phyloP scores from a whole-genome alignment of 2,888 invertebrate species.

The Clistopyga incitator region DNA sequence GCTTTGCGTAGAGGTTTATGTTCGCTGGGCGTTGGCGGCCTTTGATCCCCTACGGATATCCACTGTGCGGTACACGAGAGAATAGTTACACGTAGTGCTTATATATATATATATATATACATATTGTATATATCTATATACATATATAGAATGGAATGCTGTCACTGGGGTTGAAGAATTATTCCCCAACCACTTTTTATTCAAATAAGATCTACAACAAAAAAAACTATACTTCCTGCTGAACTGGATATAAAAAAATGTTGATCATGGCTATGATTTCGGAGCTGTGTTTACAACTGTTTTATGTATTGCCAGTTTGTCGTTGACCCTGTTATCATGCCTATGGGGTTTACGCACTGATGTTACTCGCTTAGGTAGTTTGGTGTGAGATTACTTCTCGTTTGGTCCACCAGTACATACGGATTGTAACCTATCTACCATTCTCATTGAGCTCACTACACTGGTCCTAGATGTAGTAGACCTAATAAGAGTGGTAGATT shows the following conservation, averaged over 20 bases:
- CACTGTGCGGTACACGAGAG: conserved; percentile 7
- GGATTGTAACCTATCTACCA: background rate
- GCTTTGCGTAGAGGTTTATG: conserved; percentile 27
- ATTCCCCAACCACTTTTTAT: background rate
- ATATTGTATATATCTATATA: conserved; percentile 36
- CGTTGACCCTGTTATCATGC: background rate
- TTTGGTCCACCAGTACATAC: background rate
- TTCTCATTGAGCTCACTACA: background rate
- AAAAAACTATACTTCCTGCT: background rate
- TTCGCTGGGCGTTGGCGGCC: conserved; percentile 43
- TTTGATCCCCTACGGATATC: conserved; percentile 45
- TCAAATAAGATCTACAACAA: background rate
- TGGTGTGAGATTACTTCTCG: background rate
- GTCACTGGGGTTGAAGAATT: background rate
- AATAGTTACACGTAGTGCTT: background rate
- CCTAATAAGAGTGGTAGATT: no score
- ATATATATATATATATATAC: conserved; percentile 43
- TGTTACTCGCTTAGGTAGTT: background rate
- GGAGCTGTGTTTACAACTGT: background rate
- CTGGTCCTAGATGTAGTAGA: no score
- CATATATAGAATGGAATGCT: conserved; percentile 14
- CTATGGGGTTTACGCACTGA: background rate
- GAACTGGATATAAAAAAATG: background rate
- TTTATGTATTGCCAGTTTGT: background rate
- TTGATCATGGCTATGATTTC: background rate